Base-by-base conservation (phyloP, 2,113 vertebrate species). In the mouse (Mus musculus) region DNA sequence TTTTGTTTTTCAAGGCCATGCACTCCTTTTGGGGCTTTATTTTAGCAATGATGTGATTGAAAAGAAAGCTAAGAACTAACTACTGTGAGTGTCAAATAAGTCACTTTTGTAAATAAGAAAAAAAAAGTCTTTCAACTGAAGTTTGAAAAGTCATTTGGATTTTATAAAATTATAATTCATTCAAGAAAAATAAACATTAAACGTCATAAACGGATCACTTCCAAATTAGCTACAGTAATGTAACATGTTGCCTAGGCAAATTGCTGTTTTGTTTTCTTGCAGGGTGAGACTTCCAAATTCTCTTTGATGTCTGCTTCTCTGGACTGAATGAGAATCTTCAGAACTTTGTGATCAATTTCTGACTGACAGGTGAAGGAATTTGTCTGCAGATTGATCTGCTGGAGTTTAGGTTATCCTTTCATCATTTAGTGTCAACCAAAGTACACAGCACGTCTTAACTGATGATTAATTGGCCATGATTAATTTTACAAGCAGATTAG, bases 101-200 rank as follows among this genome's bases (percentile, higher is more conserved):
- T 94, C 49, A 93, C 39, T 97, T 95, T 89, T 89, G 73, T 96
- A 89, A 96, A 78, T 86, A 82, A 84, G 78, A 86, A 71, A 94
- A 86, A 71, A 94, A 86, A 54, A 61, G 26, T 3, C 88, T 97
- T 92, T 76, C 20, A 81, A 10, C 86, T 22, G 91, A 75, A 89
- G 20, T 33, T 90, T 72, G 54, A 95, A 92, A 91, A 84, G 30
- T 30, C 54, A 61, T 91, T 71, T 94, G 20, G 7, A 95, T 94
- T 97, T 95, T 78, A 91, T n/a, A n/a, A n/a, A n/a, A n/a, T n/a
- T n/a, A n/a, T 94, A 67, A 95, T 95, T 93, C 92, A 36, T 61
- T 77, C 86, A 94, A 59, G 80, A 96, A 97, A 93, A 95, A 76
- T 89, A 89, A 94, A 88, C 39, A 87, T n/a, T 94, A 69, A 96